These are phyloP conservation scores for Mamestra configurata DNA, from an alignment of 1,140 invertebrate genomes.

Conservation along the genomic window DNA sequence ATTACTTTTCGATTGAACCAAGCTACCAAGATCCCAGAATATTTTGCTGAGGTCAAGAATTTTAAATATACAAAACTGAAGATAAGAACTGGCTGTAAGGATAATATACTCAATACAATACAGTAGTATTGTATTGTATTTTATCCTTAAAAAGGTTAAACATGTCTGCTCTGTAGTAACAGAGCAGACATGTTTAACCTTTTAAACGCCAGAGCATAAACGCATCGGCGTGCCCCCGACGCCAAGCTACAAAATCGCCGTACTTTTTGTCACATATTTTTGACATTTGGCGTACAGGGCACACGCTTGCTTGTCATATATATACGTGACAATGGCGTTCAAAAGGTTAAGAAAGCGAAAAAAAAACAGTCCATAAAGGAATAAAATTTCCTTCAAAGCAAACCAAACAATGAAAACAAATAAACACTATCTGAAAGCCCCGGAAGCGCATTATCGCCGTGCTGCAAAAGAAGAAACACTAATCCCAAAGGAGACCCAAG, in stretches of 20 bases:
- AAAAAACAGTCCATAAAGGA: neutral
- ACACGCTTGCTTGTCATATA: too few species aligned
- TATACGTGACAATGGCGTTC: too few species aligned
- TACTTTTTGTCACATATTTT: too few species aligned
- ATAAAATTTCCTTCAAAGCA: neutral
- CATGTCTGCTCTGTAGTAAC: too few species aligned
- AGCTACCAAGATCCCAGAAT: neutral
- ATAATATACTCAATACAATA: too few species aligned
- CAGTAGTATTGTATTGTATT: too few species aligned
- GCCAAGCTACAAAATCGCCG: too few species aligned
- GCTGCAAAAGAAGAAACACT: slow-evolving; percentile 35
- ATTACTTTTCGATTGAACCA: slow-evolving; percentile 13
- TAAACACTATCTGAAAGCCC: slow-evolving; percentile 20
- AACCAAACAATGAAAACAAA: slow-evolving; percentile 18
- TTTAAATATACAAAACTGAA: neutral
- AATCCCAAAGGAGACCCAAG: slow-evolving; percentile 23
- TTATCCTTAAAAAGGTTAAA: too few species aligned
- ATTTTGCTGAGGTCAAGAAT: neutral
- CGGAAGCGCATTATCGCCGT: slow-evolving; percentile 25
- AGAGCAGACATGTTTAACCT: too few species aligned
- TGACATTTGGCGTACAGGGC: too few species aligned
- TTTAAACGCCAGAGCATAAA: too few species aligned
- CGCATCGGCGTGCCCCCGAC: too few species aligned
- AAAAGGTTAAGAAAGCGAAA: neutral
- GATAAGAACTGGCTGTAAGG: neutral